Conservation (phyloP, 2,888 invertebrate species). For the Escarpia spicata region DNA sequence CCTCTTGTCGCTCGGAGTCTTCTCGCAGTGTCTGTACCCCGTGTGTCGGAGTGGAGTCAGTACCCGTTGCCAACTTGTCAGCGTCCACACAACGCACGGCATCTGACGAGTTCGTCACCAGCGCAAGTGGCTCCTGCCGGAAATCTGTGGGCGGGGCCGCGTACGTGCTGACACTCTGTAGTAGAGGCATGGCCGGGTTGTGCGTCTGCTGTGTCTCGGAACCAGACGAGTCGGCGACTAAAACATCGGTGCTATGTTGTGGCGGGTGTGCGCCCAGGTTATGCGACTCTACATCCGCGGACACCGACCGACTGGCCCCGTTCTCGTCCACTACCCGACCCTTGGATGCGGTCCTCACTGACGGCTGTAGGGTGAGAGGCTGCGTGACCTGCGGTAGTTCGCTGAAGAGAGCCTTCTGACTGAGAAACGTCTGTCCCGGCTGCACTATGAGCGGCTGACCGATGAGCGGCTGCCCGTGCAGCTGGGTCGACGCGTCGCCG, state of each 20-base stretch:
- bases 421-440: not conserved
- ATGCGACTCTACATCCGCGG: not conserved
- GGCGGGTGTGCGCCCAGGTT: not conserved
- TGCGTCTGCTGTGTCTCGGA: not conserved
- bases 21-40: not conserved
- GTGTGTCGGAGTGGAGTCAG: slow-evolving; percentile 38
- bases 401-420: not conserved
- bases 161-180: not conserved
- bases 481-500: slow-evolving; percentile 7
- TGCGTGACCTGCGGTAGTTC: not conserved
- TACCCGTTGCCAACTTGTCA: slow-evolving; percentile 37
- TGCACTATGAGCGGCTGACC: not conserved
- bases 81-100: not conserved
- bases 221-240: not conserved
- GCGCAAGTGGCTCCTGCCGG: not conserved
- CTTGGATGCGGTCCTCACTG: not conserved
- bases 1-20: not conserved
- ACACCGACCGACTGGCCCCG: not conserved
- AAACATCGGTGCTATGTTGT: not conserved
- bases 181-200: not conserved
- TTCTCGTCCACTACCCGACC: not conserved
- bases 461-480: slow-evolving; percentile 20
- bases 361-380: not conserved
- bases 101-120: not conserved
- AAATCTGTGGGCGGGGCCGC: not conserved